Conservation (phyloP, 1,140 invertebrate genomes). For the Yoshiicerus persimilis region DNA sequence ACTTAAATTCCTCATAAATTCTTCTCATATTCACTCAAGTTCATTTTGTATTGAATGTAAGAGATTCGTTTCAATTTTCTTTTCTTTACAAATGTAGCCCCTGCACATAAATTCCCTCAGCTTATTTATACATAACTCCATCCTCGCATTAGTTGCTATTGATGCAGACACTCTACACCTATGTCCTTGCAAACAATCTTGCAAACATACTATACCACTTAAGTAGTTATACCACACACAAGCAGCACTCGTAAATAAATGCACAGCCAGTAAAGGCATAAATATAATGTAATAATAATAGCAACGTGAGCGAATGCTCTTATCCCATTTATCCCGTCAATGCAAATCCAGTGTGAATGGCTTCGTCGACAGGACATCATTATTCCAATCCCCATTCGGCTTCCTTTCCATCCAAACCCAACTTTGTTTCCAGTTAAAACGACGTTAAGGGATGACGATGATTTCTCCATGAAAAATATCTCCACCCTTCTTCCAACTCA, state of each 20-base stretch:
- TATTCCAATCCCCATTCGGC: not conserved
- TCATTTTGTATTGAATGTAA: not conserved
- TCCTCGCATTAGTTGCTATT: too few species aligned
- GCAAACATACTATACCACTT: too few species aligned
- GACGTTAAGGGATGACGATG: not conserved
- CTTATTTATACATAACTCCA: not conserved
- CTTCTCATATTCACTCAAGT: not conserved
- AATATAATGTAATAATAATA: not conserved
- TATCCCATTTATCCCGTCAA: not conserved
- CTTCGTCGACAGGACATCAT: not conserved
- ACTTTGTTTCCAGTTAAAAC: not conserved
- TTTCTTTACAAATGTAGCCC: not conserved
- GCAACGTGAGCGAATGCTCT: not conserved
- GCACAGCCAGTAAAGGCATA: not conserved
- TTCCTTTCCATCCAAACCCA: not conserved
- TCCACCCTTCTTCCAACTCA: not conserved
- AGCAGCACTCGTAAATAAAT: not conserved
- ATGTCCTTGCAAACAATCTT: too few species aligned
- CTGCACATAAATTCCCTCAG: not conserved
- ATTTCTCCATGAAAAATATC: not conserved
- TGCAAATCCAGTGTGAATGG: not conserved
- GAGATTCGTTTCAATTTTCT: slow-evolving; percentile 1
- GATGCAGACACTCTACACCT: too few species aligned
- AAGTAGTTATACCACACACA: not conserved
- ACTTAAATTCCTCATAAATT: not conserved